Evolutionary conservation across 2,113 vertebrate species (phyloP), one percentile per base, ranked within the genome.

Genomic region (Cebus imitator): DNA sequence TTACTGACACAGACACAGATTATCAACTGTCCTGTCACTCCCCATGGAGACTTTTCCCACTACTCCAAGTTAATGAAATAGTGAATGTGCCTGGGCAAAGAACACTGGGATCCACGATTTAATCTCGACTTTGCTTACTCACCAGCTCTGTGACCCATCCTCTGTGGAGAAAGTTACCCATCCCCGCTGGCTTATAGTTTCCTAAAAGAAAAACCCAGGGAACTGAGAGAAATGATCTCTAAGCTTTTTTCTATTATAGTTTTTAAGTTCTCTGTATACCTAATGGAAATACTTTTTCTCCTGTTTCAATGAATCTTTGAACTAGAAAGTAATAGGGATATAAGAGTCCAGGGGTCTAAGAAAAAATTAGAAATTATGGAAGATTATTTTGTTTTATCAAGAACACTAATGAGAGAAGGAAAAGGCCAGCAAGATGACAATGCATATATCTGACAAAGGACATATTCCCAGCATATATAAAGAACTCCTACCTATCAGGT

Each of bases 361-460:
- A 21, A 16, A 70, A 37, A 89, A 58, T 55, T n/a, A 82, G 66
- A 86, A 85, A 93, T 40, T 0, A n/a, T 61, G 14, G 8, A 9
- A 58, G 6, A 73, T 43, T 81, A 50, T 50, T 25, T 92, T 79
- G n/a, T 70, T 96, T 96, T 55, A 57, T 68, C 70, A 83, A 78
- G 64, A 87, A 23, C 17, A 92, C 12, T 17, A 35, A 45, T 70
- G 86, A 84, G n/a, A 91, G 76, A 87, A 68, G 30, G 23, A 80
- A 79, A 80, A 68, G 18, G 35, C 23, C 48, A 85, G 7, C 1
- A 30, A 57, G 43, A 43, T 35, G 76, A 1, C 57, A 32, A n/a
- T 32, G 10, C 10, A 23, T 52, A 2, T 25, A 45, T 76, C 43
- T 87, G 52, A 81, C 10, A 83, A 76, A 80, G 37, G 32, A 61